Conservation (phyloP, 2,113 vertebrate species). For the Psittacula cyanocephala region DNA sequence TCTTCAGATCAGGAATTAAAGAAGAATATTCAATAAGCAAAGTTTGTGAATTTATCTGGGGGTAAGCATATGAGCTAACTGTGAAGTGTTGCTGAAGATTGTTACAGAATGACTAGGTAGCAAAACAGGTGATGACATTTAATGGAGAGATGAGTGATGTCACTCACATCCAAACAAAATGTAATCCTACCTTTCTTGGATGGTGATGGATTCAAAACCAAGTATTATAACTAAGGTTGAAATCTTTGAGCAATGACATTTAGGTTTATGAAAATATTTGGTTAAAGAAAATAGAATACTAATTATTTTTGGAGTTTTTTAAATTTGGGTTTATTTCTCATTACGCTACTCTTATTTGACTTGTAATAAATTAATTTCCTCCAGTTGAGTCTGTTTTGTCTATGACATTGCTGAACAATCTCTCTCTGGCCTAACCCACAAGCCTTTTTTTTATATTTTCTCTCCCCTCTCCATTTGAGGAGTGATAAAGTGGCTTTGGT, state of each 20-base stretch:
- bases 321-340: background rate
- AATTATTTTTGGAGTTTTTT: background rate
- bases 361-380: background rate
- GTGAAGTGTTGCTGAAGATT: background rate
- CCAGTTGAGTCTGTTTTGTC: fast-evolving
- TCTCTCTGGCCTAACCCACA: background rate
- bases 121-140: background rate
- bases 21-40: background rate
- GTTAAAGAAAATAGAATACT: background rate
- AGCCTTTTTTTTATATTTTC: fast-evolving
- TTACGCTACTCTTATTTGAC: background rate
- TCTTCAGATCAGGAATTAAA: background rate
- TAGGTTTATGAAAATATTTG: background rate
- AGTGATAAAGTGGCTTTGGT: fast-evolving
- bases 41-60: background rate
- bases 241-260: background rate
- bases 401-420: fast-evolving
- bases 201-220: background rate
- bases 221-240: fast-evolving
- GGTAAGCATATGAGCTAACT: background rate
- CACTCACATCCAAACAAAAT: background rate
- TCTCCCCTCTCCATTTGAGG: background rate
- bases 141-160: background rate
- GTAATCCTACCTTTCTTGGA: background rate
- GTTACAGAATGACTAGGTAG: background rate